A percentile compares a stretch with the other conserved stretches of the same genome.
These are phyloP conservation scores for Peromyscus californicus DNA, from an alignment of 2,113 vertebrate genomes.

Conservation along the genomic window DNA sequence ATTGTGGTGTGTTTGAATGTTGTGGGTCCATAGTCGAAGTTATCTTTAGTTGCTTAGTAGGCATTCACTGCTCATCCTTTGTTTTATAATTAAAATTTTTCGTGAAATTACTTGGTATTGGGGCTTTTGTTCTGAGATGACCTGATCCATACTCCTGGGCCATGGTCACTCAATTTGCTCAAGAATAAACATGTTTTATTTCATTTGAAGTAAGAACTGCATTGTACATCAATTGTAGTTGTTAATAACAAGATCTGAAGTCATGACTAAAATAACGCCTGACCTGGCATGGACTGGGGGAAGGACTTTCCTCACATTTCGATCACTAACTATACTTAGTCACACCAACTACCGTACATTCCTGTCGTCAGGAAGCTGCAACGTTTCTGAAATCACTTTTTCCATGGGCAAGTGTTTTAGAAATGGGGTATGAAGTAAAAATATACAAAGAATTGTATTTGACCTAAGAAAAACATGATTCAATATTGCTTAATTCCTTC, in stretches of 20 bases:
- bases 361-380: background rate
- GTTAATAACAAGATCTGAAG: background rate
- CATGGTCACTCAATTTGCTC: background rate
- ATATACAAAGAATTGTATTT: background rate
- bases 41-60: background rate
- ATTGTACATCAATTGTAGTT: background rate
- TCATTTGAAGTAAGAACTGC: background rate
- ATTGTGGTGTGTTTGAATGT: background rate
- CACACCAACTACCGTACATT: background rate
- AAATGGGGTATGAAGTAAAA: background rate
- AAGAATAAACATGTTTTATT: background rate
- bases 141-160: background rate
- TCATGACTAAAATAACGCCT: background rate
- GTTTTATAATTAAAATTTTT: background rate
- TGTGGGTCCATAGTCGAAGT: background rate
- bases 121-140: no score
- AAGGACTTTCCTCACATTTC: background rate
- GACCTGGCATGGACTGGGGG: background rate
- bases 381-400: background rate
- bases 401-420: background rate
- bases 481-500: background rate
- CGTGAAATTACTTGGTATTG: background rate
- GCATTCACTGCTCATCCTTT: background rate
- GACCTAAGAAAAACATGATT: slow-evolving; percentile 2
- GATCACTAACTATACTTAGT: slow-evolving; percentile 24